Base-by-base conservation (phyloP, 2,797 vertebrate species). In the Dendrocincla fuliginosa region DNA sequence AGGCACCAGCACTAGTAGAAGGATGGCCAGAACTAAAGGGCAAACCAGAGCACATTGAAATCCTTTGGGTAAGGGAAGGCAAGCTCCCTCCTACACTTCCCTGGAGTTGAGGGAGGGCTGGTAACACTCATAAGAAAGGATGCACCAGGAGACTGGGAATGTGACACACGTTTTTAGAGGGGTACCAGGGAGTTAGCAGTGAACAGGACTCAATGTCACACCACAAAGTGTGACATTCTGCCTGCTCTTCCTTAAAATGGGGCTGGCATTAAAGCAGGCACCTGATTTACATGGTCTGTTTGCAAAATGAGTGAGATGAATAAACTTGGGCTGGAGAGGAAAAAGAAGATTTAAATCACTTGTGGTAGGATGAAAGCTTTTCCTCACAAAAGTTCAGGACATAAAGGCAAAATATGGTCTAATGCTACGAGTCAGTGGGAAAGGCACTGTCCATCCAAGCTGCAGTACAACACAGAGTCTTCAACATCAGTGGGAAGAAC, bases 91-190 rank as follows among this genome's bases (percentile, higher is more conserved):
- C 61, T 47, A 44, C 25, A 11, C 11, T 25, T 47, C 33, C 57
- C 41, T 78, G 35, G 37, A n/a, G 13, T 1, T 53, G 53, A 68
- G 15, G 42, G 5, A 42, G 3, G 33, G 20, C 18, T 75, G 69
- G 42, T 50, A 80, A 68, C 46, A 75, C 7, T 18, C 41, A 50
- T 61, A 92, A 81, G 65, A 68, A 68, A 60, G 67, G 15, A 84
- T 1, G 0, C 16, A 68, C 4, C 16, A 25, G 28, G 37, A 90
- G 13, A 56, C 25, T 0, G 0, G 68, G 44, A 35, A 25, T 16
- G 14, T 44, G 60, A 63, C 7, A 13, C 30, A 30, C 0, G 0
- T 46, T 91, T 85, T 74, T 33, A 57, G 35, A 67, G 39, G 50
- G 42, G 35, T 53, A 11, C 10, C 42, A 53, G 33, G 6, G 32